phyloP scores from a whole-genome alignment of 2,797 vertebrate species.

The Sebastolobus altivelis region DNA sequence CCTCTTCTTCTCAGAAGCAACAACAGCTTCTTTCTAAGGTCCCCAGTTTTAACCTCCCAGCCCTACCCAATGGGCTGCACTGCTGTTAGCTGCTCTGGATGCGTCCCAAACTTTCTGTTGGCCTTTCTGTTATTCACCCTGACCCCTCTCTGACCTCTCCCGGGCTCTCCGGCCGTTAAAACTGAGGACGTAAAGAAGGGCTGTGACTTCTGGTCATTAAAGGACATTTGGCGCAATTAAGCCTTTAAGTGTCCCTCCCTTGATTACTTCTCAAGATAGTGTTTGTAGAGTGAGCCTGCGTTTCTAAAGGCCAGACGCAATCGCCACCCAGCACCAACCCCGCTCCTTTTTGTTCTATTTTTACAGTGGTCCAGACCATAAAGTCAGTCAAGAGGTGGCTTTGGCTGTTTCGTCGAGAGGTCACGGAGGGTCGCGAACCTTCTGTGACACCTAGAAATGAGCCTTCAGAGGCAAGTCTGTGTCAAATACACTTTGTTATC shows the following conservation, averaged over 20 bases:
- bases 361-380: conserved; percentile 79
- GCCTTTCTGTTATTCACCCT: conserved; percentile 77
- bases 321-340: conserved; percentile 7
- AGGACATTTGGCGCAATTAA: conserved; percentile 88
- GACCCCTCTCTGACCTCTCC: conserved; percentile 72
- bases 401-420: conserved; percentile 60
- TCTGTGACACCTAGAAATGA: conserved; percentile 55
- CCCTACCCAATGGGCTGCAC: neutral
- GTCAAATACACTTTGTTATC: conserved; percentile 43
- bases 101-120: conserved; percentile 53
- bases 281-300: conserved; percentile 79
- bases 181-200: conserved; percentile 55
- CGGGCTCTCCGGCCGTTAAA: conserved; percentile 64
- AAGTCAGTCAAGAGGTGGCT: conserved; percentile 62
- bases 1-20: conserved; percentile 38
- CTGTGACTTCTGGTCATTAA: conserved; percentile 85
- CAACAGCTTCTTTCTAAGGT: conserved; percentile 39
- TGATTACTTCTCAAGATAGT: conserved; percentile 90
- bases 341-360: conserved; percentile 59
- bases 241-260: conserved; percentile 79
- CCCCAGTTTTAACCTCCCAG: conserved; percentile 6
- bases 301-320: conserved; percentile 83
- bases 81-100: conserved; percentile 30
- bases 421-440: conserved; percentile 69
- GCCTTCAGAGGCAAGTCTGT: conserved; percentile 28